A percentile compares a stretch with the other conserved stretches of the same genome.
Conservation (phyloP, 2,888 invertebrate species). For the Helleia helle region DNA sequence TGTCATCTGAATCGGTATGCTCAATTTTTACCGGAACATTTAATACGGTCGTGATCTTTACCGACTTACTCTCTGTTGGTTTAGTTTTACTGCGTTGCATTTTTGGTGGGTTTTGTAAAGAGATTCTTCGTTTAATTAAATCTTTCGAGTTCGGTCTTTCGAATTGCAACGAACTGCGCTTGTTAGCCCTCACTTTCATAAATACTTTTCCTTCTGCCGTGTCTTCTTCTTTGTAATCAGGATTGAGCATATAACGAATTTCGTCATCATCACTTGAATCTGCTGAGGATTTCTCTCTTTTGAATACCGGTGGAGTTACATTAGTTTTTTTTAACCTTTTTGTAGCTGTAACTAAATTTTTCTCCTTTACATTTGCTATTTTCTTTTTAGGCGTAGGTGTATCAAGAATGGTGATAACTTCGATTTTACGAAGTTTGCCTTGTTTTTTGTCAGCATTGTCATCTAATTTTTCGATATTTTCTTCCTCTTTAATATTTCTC, state of each 20-base stretch:
- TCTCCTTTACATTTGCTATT: constrained; percentile 36
- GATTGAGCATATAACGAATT: constrained; percentile 60
- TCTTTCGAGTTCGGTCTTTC: constrained; percentile 57
- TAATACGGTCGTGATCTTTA: constrained; percentile 16
- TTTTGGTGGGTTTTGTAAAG: constrained; percentile 55
- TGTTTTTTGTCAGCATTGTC: constrained; percentile 8
- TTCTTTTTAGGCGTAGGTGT: constrained; percentile 24
- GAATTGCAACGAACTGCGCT: constrained; percentile 54
- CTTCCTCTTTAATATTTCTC: constrained; percentile 1
- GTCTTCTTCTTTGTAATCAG: constrained; percentile 42
- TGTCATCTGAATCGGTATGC: constrained; percentile 58
- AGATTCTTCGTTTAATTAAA: constrained; percentile 47
- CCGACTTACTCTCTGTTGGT: constrained; percentile 30
- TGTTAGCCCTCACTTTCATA: constrained; percentile 50
- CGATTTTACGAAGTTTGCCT: constrained; percentile 20
- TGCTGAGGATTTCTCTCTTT: constrained; percentile 22
- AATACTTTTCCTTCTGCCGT: constrained; percentile 40
- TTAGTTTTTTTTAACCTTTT: constrained; percentile 41
- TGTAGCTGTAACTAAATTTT: constrained; percentile 30
- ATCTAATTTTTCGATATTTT: neutral
- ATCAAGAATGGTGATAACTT: constrained; percentile 21
- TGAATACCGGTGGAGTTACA: constrained; percentile 21
- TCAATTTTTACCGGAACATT: constrained; percentile 32
- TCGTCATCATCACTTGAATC: constrained; percentile 58
- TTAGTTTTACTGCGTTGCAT: constrained; percentile 49